Evolutionary conservation across 2,888 invertebrate species (phyloP).

Genomic region (Argyresthia albistria): DNA sequence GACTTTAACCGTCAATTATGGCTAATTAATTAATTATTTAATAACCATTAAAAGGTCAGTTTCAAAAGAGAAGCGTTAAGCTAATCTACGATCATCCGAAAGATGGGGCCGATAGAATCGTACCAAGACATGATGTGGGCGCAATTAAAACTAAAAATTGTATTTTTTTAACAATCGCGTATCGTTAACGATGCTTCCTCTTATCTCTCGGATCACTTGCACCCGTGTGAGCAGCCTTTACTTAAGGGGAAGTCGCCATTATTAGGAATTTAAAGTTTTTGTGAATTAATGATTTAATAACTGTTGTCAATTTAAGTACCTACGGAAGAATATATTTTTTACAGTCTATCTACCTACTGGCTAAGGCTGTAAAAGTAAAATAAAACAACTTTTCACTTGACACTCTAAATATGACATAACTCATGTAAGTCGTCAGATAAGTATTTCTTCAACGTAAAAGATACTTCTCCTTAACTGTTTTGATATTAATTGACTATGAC

Average conservation of each 20-base stretch:
- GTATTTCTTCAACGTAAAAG: neutral
- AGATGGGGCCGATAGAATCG: neutral
- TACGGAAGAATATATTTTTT: too few relatives aligned
- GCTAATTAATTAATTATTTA: neutral
- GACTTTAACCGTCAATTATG: neutral
- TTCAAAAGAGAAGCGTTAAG: constrained; percentile 4
- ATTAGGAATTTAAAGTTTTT: too few relatives aligned
- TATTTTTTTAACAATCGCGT: constrained; percentile 32
- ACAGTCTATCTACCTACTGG: too few relatives aligned
- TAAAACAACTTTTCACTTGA: too few relatives aligned
- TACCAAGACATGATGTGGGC: constrained; percentile 34
- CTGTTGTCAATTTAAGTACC: too few relatives aligned
- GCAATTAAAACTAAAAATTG: constrained; percentile 41
- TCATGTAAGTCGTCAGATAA: neutral
- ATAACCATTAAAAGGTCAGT: too few relatives aligned
- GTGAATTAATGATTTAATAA: too few relatives aligned
- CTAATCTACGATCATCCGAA: constrained; percentile 36
- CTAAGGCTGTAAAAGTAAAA: too few relatives aligned
- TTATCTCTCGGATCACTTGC: constrained; percentile 20
- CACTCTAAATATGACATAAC: too few relatives aligned
- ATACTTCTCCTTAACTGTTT: constrained; percentile 36
- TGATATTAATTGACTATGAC: constrained; percentile 57
- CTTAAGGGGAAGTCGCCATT: constrained; percentile 26
- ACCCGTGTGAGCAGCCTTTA: constrained; percentile 34
- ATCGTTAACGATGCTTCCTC: constrained; percentile 32